Percentiles rank a stretch among this genome's conserved stretches.
phyloP scores from a whole-genome alignment of 92 coral and sea anemone species.

The Paramuricea clavata region DNA sequence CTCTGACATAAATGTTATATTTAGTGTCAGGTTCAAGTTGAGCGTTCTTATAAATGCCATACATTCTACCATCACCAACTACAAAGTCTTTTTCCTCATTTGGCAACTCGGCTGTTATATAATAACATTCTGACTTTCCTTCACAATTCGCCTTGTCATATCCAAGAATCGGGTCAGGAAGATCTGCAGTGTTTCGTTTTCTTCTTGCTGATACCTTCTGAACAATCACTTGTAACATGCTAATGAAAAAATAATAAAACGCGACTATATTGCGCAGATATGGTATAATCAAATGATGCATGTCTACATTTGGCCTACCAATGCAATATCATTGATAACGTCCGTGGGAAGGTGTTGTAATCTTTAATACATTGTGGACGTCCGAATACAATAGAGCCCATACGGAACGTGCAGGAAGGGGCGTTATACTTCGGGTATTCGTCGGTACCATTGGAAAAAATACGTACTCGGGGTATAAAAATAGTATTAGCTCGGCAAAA shows the following conservation, averaged over 20 bases:
- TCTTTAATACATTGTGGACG: too few relatives aligned
- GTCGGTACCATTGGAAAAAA: too few relatives aligned
- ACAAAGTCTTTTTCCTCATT: slow-evolving; percentile 44
- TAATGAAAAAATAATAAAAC: slow-evolving; percentile 4
- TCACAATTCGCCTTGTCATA: slow-evolving; percentile 54
- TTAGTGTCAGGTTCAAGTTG: slow-evolving; percentile 75
- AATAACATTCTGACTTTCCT: slow-evolving; percentile 52
- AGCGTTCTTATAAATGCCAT: slow-evolving; percentile 72
- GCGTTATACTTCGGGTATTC: too few relatives aligned
- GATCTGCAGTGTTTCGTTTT: slow-evolving; percentile 51
- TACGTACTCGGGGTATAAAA: too few relatives aligned
- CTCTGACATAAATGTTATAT: slow-evolving; percentile 81
- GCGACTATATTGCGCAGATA: background rate
- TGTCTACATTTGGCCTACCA: background rate
- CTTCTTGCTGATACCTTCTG: slow-evolving; percentile 16
- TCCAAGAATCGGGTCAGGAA: slow-evolving; percentile 46
- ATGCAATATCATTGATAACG: background rate
- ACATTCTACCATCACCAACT: slow-evolving; percentile 79
- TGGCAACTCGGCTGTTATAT: slow-evolving; percentile 81
- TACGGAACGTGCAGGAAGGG: too few relatives aligned
- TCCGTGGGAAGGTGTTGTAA: background rate
- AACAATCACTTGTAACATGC: slow-evolving; percentile 83
- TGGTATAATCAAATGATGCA: background rate
- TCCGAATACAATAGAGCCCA: too few relatives aligned
- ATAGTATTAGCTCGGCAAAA: too few relatives aligned